Conservation (phyloP, 2,113 vertebrate species). For the Clarias batrachus region DNA sequence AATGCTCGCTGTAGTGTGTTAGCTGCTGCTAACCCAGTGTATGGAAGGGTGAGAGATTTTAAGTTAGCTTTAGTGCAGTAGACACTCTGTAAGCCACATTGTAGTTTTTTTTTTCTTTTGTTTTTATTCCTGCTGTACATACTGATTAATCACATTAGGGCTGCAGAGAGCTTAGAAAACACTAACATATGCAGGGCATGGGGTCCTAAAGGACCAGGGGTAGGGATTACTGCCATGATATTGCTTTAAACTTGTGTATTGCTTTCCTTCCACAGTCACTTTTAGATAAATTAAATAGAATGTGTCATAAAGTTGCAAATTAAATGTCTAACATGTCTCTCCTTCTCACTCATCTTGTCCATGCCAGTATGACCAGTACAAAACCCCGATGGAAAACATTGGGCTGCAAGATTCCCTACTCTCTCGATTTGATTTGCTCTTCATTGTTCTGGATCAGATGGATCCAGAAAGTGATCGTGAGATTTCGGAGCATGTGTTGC, state of each 20-base stretch:
- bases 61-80: not conserved
- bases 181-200: too few relatives aligned
- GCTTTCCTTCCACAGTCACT: not conserved
- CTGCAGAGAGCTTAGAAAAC: too few relatives aligned
- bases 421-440: slow-evolving; percentile 65
- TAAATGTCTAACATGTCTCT: not conserved
- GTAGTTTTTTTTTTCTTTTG: not conserved
- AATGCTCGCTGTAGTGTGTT: slow-evolving; percentile 68
- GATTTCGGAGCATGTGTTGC: slow-evolving; percentile 63
- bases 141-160: too few relatives aligned
- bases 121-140: too few relatives aligned
- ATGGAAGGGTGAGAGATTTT: slow-evolving; percentile 51
- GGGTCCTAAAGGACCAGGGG: too few relatives aligned
- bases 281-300: not conserved
- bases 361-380: slow-evolving; percentile 59
- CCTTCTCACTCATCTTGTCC: not conserved
- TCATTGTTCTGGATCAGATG: slow-evolving; percentile 62
- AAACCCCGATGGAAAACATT: slow-evolving; percentile 59
- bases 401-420: slow-evolving; percentile 63
- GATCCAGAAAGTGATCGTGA: slow-evolving; percentile 60
- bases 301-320: not conserved
- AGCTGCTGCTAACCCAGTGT: slow-evolving; percentile 64
- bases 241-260: too few relatives aligned
- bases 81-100: too few relatives aligned
- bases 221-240: too few relatives aligned